A percentile compares a stretch with the other conserved stretches of the same genome.
Evolutionary conservation across 2,113 vertebrate genomes (phyloP).

Genomic region (Emydura subglobosa): DNA sequence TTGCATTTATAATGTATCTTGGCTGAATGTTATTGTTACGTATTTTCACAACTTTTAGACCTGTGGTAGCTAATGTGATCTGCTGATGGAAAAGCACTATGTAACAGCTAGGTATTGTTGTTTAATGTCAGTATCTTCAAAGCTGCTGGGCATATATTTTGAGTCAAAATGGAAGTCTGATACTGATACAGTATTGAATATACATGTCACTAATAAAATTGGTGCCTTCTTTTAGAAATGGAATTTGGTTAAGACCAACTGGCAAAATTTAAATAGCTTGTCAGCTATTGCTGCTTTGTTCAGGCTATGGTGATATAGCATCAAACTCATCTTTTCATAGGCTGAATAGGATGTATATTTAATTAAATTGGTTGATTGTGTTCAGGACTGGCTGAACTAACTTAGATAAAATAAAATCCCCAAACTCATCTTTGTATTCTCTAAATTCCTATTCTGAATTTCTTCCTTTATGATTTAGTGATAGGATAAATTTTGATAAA

Average conservation of each 20-base stretch:
- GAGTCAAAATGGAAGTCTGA: not conserved
- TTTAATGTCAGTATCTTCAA: not conserved
- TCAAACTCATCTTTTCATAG: not conserved
- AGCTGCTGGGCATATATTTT: not conserved
- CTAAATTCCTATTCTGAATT: not conserved
- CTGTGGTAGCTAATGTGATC: not conserved
- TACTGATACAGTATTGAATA: not conserved
- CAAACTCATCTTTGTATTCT: accelerated
- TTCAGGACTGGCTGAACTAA: not conserved
- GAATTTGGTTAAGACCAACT: not conserved
- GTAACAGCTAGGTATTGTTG: too few relatives aligned
- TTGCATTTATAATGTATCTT: not conserved
- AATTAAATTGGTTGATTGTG: not conserved
- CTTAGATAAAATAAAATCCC: not conserved
- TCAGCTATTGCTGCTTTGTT: not conserved
- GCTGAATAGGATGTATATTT: too few relatives aligned
- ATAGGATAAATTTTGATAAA: not conserved
- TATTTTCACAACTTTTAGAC: not conserved
- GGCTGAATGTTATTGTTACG: not conserved
- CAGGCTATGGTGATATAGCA: not conserved
- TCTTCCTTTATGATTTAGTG: not conserved
- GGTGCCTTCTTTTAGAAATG: not conserved
- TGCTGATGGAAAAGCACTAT: too few relatives aligned
- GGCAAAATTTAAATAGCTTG: not conserved
- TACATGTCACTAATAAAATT: not conserved